phyloP scores from a whole-genome alignment of 2,888 invertebrate genomes.

The Athalia rosae region DNA sequence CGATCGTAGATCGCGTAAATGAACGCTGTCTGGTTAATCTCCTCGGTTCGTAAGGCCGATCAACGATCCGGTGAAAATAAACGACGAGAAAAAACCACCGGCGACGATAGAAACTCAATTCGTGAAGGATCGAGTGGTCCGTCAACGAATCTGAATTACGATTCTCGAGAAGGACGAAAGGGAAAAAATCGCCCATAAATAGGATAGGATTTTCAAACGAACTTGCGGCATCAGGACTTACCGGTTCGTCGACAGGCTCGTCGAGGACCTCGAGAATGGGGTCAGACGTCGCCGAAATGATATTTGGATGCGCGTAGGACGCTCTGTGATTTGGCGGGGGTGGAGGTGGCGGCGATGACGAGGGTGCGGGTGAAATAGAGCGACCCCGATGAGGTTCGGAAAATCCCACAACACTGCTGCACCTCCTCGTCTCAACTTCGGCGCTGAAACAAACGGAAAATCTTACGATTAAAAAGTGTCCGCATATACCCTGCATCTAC shows the following conservation, averaged over 20 bases:
- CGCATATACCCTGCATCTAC: background rate
- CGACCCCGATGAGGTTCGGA: conserved; percentile 54
- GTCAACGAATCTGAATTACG: too few species aligned
- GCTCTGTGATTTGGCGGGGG: conserved; percentile 57
- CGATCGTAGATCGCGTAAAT: background rate
- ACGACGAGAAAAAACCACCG: too few species aligned
- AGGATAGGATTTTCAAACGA: too few species aligned
- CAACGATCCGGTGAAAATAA: too few species aligned
- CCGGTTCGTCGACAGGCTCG: conserved; percentile 67
- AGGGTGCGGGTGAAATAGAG: conserved; percentile 56
- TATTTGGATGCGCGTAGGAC: conserved; percentile 56
- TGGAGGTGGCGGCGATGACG: conserved; percentile 56
- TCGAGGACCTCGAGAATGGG: conserved; percentile 64
- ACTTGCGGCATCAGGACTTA: conserved; percentile 52
- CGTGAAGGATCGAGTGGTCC: too few species aligned
- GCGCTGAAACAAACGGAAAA: conserved; percentile 52
- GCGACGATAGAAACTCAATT: too few species aligned
- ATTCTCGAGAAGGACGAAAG: too few species aligned
- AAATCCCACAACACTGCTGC: conserved; percentile 54
- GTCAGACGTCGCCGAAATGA: conserved; percentile 53
- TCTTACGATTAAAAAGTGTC: background rate
- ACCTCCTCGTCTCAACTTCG: conserved; percentile 57
- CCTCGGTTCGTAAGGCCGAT: too few species aligned
- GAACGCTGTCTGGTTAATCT: background rate
- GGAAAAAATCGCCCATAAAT: too few species aligned